Conservation (phyloP, 2,797 vertebrate species). For the Pipistrellus pipistrellus region DNA sequence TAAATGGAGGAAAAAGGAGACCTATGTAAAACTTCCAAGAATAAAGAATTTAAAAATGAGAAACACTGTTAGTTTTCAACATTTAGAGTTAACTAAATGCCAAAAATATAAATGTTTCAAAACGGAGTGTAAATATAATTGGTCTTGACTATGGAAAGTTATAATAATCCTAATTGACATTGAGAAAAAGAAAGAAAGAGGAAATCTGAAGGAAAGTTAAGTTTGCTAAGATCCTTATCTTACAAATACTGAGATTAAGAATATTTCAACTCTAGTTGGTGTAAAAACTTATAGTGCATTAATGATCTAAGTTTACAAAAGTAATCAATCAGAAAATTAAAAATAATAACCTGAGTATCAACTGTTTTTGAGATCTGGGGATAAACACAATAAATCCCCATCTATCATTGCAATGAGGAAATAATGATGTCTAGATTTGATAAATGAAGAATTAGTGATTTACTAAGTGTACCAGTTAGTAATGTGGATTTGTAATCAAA, state of each 20-base stretch:
- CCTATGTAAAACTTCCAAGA: no score
- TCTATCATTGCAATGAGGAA: background rate
- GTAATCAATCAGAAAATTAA: background rate
- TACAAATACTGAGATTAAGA: background rate
- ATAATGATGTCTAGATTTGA: background rate
- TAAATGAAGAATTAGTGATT: background rate
- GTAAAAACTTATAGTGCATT: background rate
- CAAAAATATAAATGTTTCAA: slow-evolving; percentile 21
- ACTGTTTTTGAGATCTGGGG: background rate
- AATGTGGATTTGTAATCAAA: no score
- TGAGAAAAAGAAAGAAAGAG: background rate
- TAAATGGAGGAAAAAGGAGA: no score
- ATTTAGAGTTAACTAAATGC: background rate
- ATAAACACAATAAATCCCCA: slow-evolving; percentile 11
- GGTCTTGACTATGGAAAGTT: background rate
- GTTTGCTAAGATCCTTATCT: background rate
- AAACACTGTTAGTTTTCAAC: slow-evolving; percentile 27
- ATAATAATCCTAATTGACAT: background rate
- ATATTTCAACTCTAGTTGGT: background rate
- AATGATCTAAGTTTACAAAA: background rate
- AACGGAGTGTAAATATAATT: slow-evolving; percentile 1
- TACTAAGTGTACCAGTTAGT: background rate
- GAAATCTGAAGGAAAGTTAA: background rate
- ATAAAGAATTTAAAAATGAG: no score
- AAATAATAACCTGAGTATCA: background rate